Evolutionary conservation across 2,888 invertebrate genomes (phyloP).

Genomic region (Keiferia lycopersicella): DNA sequence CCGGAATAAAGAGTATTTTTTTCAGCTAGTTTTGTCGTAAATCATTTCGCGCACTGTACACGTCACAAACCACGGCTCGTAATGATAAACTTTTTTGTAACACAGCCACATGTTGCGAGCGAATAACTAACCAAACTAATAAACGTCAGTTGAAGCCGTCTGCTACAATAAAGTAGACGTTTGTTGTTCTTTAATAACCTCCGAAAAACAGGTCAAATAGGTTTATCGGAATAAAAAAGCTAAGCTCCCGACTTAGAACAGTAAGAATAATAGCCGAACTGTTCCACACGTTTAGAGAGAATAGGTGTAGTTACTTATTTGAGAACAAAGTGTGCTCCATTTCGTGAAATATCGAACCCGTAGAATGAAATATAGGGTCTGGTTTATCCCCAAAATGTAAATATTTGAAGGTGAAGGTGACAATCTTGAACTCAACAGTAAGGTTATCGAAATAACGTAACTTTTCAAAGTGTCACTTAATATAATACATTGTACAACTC

Average conservation of each 20-base stretch:
- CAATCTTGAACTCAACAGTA: not conserved
- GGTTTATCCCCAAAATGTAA: not conserved
- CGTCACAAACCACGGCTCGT: slow-evolving; percentile 20
- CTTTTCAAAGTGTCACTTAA: slow-evolving; percentile 3
- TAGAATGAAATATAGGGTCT: not conserved
- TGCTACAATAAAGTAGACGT: slow-evolving; percentile 10
- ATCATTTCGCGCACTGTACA: slow-evolving; percentile 14
- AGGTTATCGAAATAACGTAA: not conserved
- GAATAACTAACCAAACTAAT: slow-evolving; percentile 24
- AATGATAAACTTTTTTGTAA: slow-evolving; percentile 25
- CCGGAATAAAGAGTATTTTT: not conserved
- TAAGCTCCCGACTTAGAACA: not conserved
- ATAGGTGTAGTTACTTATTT: not conserved
- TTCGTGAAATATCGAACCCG: slow-evolving; percentile 10
- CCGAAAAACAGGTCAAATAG: slow-evolving; percentile 1
- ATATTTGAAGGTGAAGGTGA: not conserved
- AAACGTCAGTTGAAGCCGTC: slow-evolving; percentile 19
- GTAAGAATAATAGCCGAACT: slow-evolving; percentile 6
- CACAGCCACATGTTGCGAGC: slow-evolving; percentile 26
- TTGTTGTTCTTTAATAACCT: slow-evolving; percentile 22
- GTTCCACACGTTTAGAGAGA: not conserved
- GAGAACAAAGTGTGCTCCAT: slow-evolving; percentile 8
- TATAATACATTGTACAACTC: not conserved
- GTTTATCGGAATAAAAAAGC: slow-evolving; percentile 5
- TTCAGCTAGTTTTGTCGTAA: slow-evolving; percentile 12